Conservation (phyloP, 30 jellyfish, hydroid and myxozoan genomes). For the Chrysaora quinquecirrha region DNA sequence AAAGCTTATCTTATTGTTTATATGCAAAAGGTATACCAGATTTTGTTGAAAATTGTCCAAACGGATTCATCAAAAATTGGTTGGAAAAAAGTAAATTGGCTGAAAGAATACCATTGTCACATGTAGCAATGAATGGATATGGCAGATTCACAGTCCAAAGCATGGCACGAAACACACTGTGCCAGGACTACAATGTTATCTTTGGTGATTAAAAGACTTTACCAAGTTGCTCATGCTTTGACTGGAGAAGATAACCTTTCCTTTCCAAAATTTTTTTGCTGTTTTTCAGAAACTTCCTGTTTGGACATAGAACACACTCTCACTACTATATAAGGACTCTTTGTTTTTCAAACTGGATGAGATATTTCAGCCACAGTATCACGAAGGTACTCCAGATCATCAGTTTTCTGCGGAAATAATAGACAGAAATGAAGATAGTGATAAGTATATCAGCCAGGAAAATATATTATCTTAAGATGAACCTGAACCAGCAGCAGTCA, state of each 20-base stretch:
- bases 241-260: not conserved
- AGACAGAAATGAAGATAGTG: not conserved
- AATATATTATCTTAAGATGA: not conserved
- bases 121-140: not conserved
- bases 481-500: not conserved
- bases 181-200: not conserved
- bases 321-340: not conserved
- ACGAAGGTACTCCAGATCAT: not conserved
- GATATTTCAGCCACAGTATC: not conserved
- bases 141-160: not conserved
- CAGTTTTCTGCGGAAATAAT: not conserved
- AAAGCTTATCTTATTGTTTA: not conserved
- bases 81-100: not conserved
- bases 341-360: not conserved
- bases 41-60: not conserved
- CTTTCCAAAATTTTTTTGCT: not conserved
- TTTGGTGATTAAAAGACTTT: not conserved
- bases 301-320: not conserved
- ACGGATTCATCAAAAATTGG: not conserved
- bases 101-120: not conserved
- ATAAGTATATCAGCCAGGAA: not conserved
- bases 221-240: not conserved
- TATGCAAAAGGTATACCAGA: not conserved
- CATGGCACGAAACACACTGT: not conserved
- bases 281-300: not conserved